Evolutionary conservation across 2,888 invertebrate genomes (phyloP).

Genomic region (Cabera pusaria): DNA sequence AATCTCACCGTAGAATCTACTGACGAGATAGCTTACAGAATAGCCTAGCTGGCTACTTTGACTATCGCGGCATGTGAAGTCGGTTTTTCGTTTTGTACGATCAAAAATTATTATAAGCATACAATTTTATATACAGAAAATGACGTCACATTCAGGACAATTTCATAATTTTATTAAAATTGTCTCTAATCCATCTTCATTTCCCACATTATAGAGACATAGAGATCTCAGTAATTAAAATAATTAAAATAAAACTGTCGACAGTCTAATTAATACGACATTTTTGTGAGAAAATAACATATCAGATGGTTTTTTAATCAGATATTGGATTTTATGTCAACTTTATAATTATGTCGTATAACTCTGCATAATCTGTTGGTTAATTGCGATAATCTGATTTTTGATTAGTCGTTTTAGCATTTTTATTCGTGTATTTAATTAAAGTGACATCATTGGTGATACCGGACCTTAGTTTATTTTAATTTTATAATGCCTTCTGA

Average conservation of each 20-base stretch:
- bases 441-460: slow-evolving; percentile 15
- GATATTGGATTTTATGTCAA: slow-evolving; percentile 12
- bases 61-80: too few relatives aligned
- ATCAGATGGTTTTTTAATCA: slow-evolving; percentile 16
- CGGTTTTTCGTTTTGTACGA: too few relatives aligned
- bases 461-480: neutral
- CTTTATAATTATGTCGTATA: slow-evolving; percentile 13
- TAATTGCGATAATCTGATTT: slow-evolving; percentile 19
- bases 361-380: slow-evolving; percentile 17
- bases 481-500: too few relatives aligned
- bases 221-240: slow-evolving; percentile 8
- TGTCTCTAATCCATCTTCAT: slow-evolving; percentile 4
- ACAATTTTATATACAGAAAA: too few relatives aligned
- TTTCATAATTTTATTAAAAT: slow-evolving; percentile 12
- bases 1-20: too few relatives aligned
- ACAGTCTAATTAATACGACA: slow-evolving; percentile 23
- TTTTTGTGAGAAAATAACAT: slow-evolving; percentile 23
- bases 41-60: too few relatives aligned
- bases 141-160: slow-evolving; percentile 7
- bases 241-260: slow-evolving; percentile 21
- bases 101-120: too few relatives aligned
- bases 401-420: slow-evolving; percentile 2
- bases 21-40: too few relatives aligned
- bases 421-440: slow-evolving; percentile 13
- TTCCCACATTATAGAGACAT: slow-evolving; percentile 10